These are phyloP conservation scores for Bellardia bayeri DNA, from an alignment of 2,888 invertebrate genomes.

Conservation along the genomic window DNA sequence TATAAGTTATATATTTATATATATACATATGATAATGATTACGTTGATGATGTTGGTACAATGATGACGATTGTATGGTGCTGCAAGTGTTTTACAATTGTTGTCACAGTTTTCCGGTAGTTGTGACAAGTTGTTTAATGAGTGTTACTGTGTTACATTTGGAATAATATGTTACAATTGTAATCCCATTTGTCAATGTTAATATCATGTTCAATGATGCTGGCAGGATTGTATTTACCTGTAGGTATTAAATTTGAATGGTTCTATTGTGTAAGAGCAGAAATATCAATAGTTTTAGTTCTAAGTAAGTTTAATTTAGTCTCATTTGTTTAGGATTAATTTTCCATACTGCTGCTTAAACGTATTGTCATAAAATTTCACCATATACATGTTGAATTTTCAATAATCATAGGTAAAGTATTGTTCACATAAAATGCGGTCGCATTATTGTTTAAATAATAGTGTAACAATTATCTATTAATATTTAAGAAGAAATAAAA, in stretches of 20 bases:
- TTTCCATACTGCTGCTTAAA: too few relatives aligned
- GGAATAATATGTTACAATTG: background rate
- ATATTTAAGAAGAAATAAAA: too few relatives aligned
- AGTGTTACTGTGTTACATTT: conserved; percentile 8
- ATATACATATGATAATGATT: background rate
- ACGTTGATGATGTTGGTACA: background rate
- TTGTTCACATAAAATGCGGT: too few relatives aligned
- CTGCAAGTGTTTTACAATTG: conserved; percentile 28
- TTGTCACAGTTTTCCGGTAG: conserved; percentile 12
- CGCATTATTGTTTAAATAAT: too few relatives aligned
- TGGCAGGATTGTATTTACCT: background rate
- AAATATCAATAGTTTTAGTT: background rate
- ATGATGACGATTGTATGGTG: background rate
- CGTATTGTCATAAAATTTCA: too few relatives aligned
- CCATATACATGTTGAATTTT: too few relatives aligned
- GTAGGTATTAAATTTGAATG: background rate
- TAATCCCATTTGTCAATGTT: conserved; percentile 40
- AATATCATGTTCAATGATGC: background rate
- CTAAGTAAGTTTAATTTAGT: too few relatives aligned
- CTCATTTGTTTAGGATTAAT: too few relatives aligned
- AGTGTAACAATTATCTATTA: too few relatives aligned
- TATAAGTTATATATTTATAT: conserved; percentile 34
- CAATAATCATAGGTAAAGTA: too few relatives aligned
- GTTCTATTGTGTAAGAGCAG: background rate
- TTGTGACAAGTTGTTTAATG: conserved; percentile 24